Conservation (phyloP, 1,140 invertebrate species). For the Ylistrum balloti region DNA sequence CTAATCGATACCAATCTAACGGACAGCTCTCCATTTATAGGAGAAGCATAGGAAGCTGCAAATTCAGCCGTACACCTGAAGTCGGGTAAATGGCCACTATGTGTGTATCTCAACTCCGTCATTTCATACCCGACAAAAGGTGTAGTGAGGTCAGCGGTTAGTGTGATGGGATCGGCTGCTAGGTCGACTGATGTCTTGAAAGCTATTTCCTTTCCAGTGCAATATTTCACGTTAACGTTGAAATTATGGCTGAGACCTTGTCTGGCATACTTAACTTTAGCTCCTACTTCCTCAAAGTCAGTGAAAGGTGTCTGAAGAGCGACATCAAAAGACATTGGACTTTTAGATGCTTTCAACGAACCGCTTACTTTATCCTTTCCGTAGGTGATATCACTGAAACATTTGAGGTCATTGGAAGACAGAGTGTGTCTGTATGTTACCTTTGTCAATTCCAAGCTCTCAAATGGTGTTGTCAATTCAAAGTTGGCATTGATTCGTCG, state of each 20-base stretch:
- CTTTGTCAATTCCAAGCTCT: slow-evolving; percentile 52
- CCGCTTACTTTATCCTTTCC: slow-evolving; percentile 47
- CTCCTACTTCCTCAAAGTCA: background rate
- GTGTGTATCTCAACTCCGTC: no score
- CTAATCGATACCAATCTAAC: no score
- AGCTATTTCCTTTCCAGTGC: slow-evolving; percentile 12
- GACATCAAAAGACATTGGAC: slow-evolving; percentile 42
- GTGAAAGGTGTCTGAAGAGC: slow-evolving; percentile 51
- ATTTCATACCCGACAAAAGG: no score
- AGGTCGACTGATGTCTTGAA: slow-evolving; percentile 45
- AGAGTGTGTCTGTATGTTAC: slow-evolving; percentile 47
- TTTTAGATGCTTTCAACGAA: slow-evolving; percentile 41
- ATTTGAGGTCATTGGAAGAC: slow-evolving; percentile 41
- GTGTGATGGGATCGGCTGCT: no score
- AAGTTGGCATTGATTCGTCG: slow-evolving; percentile 46
- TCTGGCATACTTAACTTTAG: slow-evolving; percentile 41
- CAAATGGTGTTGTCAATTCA: slow-evolving; percentile 58
- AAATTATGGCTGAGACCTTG: slow-evolving; percentile 43
- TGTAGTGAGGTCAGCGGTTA: no score
- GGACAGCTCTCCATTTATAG: no score
- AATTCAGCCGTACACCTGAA: no score
- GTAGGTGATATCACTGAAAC: slow-evolving; percentile 44
- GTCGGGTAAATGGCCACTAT: no score
- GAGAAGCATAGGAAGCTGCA: no score
- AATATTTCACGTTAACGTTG: slow-evolving; percentile 12